Conservation (phyloP, 2,888 invertebrate species). For the Caenorhabditis doughertyi region DNA sequence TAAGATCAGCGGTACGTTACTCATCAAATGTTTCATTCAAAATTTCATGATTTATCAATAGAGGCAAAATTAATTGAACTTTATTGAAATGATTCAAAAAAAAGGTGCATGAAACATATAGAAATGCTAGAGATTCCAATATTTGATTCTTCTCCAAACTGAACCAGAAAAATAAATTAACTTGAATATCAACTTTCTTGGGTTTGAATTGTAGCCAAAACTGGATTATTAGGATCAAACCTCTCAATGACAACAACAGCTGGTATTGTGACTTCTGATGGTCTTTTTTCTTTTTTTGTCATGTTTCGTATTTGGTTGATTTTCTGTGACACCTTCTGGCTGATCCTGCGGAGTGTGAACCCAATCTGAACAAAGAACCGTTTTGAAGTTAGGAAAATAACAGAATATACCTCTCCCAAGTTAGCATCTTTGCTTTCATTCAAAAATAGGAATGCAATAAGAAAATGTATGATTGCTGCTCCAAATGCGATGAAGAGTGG, state of each 20-base stretch:
- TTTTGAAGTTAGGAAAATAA: not conserved
- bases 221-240: slow-evolving; percentile 21
- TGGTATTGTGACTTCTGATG: slow-evolving; percentile 22
- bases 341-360: slow-evolving; percentile 48
- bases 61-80: too few relatives aligned
- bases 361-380: slow-evolving; percentile 49
- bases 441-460: slow-evolving; percentile 55
- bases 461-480: slow-evolving; percentile 53
- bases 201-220: not conserved
- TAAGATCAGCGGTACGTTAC: too few relatives aligned
- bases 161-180: not conserved
- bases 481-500: slow-evolving; percentile 56
- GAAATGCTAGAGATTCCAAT: too few relatives aligned
- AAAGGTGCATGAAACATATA: too few relatives aligned
- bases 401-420: slow-evolving; percentile 40
- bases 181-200: not conserved
- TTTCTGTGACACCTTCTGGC: slow-evolving; percentile 33
- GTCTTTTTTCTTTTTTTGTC: slow-evolving; percentile 45
- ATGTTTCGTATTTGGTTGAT: slow-evolving; percentile 40
- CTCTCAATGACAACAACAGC: slow-evolving; percentile 27
- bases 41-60: too few relatives aligned
- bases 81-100: too few relatives aligned
- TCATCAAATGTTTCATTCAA: too few relatives aligned
- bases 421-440: slow-evolving; percentile 60
- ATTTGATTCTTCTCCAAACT: too few relatives aligned